phyloP scores from a whole-genome alignment of 1,140 invertebrate genomes.

The Chionoecetes opilio region DNA sequence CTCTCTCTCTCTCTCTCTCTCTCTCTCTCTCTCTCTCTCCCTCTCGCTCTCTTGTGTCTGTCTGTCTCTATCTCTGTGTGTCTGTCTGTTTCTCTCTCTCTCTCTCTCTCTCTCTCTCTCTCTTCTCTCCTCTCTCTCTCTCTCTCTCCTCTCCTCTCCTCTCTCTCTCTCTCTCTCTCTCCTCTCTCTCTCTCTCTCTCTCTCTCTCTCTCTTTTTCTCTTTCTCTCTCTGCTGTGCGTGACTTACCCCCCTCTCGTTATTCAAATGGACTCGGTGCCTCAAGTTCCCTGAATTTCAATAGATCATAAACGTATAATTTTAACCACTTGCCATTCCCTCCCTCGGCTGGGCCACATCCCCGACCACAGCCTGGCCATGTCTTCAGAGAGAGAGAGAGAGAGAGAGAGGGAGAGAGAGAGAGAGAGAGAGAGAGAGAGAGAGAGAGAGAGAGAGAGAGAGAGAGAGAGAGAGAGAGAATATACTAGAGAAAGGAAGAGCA shows the following conservation, averaged over 20 bases:
- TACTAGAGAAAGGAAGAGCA: too few species aligned
- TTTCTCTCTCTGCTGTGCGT: constrained; percentile 48
- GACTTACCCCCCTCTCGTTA: constrained; percentile 43
- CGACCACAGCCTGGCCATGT: neutral
- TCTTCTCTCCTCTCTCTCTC: too few species aligned
- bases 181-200: neutral
- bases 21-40: too few species aligned
- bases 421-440: constrained; percentile 40
- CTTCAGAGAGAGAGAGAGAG: constrained; percentile 48
- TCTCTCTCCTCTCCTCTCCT: too few species aligned
- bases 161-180: too few species aligned
- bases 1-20: constrained; percentile 50
- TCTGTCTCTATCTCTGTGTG: neutral
- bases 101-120: too few species aligned
- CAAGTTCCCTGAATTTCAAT: constrained; percentile 67
- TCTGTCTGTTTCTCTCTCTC: neutral
- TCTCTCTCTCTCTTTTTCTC: constrained; percentile 52
- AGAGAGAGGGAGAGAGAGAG: constrained; percentile 62
- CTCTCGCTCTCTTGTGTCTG: neutral
- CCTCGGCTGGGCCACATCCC: neutral
- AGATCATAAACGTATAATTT: constrained; percentile 68
- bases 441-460: constrained; percentile 36
- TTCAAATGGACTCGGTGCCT: constrained; percentile 44
- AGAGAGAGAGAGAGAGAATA: too few species aligned
- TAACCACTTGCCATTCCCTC: constrained; percentile 46